These are phyloP conservation scores for Xestobium rufovillosum DNA, from an alignment of 2,888 invertebrate species.

Conservation along the genomic window DNA sequence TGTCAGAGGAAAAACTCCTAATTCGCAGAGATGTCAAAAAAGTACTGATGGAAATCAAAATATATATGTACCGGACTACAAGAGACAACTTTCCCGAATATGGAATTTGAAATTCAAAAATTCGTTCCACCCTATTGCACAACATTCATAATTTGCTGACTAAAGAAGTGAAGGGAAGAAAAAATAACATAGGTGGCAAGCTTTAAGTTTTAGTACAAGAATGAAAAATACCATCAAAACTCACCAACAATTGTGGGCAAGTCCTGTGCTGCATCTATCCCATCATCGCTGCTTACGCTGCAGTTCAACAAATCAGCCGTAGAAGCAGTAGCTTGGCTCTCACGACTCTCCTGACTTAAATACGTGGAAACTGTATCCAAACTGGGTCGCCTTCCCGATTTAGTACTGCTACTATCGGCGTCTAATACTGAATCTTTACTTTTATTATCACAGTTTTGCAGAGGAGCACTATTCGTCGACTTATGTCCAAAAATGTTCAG, in stretches of 20 bases:
- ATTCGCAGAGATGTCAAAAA: too few species aligned
- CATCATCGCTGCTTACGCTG: slow-evolving; percentile 36
- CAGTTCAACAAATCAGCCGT: slow-evolving; percentile 39
- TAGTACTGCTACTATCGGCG: slow-evolving; percentile 64
- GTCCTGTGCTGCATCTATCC: slow-evolving; percentile 27
- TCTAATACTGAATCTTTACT: slow-evolving; percentile 46
- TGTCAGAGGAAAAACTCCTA: too few species aligned
- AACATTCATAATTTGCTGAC: too few species aligned
- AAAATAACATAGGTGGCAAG: too few species aligned
- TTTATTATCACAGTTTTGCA: slow-evolving; percentile 32
- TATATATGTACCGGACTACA: too few species aligned
- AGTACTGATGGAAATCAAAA: too few species aligned
- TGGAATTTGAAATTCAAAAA: too few species aligned
- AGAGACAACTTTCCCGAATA: too few species aligned
- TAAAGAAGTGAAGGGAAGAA: too few species aligned
- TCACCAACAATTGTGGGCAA: slow-evolving; percentile 39
- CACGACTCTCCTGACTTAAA: slow-evolving; percentile 77
- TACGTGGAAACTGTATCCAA: slow-evolving; percentile 85
- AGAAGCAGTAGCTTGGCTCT: slow-evolving; percentile 45
- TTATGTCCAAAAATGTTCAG: slow-evolving; percentile 65
- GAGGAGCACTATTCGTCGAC: slow-evolving; percentile 30
- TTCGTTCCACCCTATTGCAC: too few species aligned
- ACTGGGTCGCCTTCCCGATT: slow-evolving; percentile 71
- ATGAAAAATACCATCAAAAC: too few species aligned
- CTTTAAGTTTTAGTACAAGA: too few species aligned